phyloP scores from a whole-genome alignment of 2,113 vertebrate species.

The Lophotis ruficrista region DNA sequence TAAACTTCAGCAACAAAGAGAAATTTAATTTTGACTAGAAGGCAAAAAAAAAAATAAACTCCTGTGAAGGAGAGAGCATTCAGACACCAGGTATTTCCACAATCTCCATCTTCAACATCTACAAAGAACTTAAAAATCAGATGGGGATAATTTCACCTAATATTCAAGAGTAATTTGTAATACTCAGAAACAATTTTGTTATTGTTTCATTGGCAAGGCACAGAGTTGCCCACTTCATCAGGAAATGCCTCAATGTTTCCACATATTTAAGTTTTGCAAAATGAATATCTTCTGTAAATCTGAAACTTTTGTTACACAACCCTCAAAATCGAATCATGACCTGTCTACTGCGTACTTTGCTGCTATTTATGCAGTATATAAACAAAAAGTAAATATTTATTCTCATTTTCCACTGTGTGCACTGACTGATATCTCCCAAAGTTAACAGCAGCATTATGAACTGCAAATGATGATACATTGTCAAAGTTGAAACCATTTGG shows the following conservation, averaged over 20 bases:
- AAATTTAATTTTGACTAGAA: background rate
- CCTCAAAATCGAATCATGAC: background rate
- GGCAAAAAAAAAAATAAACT: background rate
- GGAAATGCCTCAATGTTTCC: background rate
- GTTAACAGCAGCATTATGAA: constrained; percentile 49
- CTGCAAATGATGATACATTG: constrained; percentile 35
- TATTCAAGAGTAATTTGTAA: background rate
- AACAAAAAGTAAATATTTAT: constrained; percentile 56
- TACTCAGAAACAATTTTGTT: background rate
- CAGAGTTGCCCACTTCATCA: background rate
- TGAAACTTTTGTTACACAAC: background rate
- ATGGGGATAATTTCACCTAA: background rate
- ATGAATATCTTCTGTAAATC: background rate
- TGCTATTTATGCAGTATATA: constrained; percentile 40
- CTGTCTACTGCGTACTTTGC: background rate
- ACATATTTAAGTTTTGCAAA: background rate
- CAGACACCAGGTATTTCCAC: background rate
- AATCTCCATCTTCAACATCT: background rate
- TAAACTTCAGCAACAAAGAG: background rate
- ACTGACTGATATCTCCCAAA: constrained; percentile 13
- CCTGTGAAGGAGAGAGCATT: background rate
- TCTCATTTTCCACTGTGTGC: constrained; percentile 42
- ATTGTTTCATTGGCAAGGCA: background rate
- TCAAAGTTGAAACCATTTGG: constrained; percentile 38
- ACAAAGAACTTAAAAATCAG: background rate